These are phyloP conservation scores for Polydrusus pterygomalis DNA, from an alignment of 2,888 invertebrate genomes.

Conservation along the genomic window DNA sequence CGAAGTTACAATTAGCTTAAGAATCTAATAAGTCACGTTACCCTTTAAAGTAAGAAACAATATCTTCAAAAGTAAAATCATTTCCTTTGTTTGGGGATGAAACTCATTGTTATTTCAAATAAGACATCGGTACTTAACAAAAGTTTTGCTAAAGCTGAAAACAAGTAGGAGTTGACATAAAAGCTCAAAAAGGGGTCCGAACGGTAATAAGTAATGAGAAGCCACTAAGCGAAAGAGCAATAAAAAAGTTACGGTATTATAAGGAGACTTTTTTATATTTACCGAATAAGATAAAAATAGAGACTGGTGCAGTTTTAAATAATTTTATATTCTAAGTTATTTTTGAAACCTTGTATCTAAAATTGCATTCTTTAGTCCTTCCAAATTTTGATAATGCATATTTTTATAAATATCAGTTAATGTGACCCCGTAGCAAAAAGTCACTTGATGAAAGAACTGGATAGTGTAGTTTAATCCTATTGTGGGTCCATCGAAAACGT, in stretches of 20 bases:
- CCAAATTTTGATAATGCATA: too few species aligned
- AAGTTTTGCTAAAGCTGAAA: neutral
- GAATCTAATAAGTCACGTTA: neutral
- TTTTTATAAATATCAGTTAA: too few species aligned
- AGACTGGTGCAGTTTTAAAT: neutral
- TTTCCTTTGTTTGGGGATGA: slow-evolving; percentile 1
- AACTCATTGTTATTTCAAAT: slow-evolving; percentile 14
- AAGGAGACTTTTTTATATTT: neutral
- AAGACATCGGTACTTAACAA: slow-evolving; percentile 4
- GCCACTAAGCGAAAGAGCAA: neutral
- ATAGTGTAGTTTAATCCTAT: too few species aligned
- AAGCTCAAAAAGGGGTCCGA: slow-evolving; percentile 3
- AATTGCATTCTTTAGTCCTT: too few species aligned
- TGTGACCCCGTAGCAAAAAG: too few species aligned
- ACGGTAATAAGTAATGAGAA: slow-evolving; percentile 3
- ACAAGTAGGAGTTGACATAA: slow-evolving; percentile 5
- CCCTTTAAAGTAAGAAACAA: slow-evolving; percentile 5
- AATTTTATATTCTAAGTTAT: too few species aligned
- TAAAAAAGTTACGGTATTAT: neutral
- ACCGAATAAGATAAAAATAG: neutral
- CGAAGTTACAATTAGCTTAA: neutral
- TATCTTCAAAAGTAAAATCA: slow-evolving; percentile 10
- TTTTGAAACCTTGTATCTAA: too few species aligned
- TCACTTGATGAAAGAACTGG: too few species aligned
- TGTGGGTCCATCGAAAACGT: too few species aligned